A percentile compares a stretch with the other conserved stretches of the same genome.
Evolutionary conservation across 1,140 invertebrate genomes (phyloP).

Genomic region (Drosophila eugracilis): DNA sequence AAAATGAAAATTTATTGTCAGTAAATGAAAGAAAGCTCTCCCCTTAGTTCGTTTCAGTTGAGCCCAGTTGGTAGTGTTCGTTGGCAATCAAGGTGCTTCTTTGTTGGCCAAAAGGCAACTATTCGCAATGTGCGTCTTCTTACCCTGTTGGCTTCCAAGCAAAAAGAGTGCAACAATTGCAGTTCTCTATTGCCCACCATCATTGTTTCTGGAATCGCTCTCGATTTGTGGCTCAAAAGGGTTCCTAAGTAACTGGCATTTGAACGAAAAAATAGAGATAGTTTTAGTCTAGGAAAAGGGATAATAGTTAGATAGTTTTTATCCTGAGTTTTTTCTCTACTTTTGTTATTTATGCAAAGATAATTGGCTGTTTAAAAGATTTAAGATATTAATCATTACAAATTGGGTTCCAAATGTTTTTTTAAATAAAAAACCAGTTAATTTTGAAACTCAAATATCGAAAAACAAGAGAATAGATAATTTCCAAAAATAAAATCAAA

Average conservation of each 20-base stretch:
- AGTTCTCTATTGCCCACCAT: slow-evolving; percentile 34
- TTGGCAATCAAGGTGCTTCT: slow-evolving; percentile 56
- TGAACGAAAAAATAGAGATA: background rate
- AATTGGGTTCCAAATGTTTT: too few relatives aligned
- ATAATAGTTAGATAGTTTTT: too few relatives aligned
- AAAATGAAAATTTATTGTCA: slow-evolving; percentile 84
- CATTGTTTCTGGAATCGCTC: slow-evolving; percentile 61
- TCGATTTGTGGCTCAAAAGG: slow-evolving; percentile 61
- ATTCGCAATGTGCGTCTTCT: slow-evolving; percentile 60
- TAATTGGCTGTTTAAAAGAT: too few relatives aligned
- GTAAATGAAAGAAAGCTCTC: slow-evolving; percentile 78
- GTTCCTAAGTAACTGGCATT: background rate
- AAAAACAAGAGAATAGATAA: too few relatives aligned
- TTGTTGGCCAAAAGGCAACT: slow-evolving; percentile 49
- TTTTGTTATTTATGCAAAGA: too few relatives aligned
- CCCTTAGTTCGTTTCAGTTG: slow-evolving; percentile 30
- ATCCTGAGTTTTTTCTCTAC: too few relatives aligned
- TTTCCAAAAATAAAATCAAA: background rate
- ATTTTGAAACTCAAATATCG: too few relatives aligned
- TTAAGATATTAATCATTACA: too few relatives aligned
- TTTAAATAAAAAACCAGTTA: too few relatives aligned
- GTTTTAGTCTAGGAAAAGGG: background rate
- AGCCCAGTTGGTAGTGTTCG: slow-evolving; percentile 36
- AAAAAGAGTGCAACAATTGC: slow-evolving; percentile 54
- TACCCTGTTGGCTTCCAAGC: slow-evolving; percentile 18